phyloP scores from a whole-genome alignment of 2,113 vertebrate genomes.

The Barnardius zonarius region DNA sequence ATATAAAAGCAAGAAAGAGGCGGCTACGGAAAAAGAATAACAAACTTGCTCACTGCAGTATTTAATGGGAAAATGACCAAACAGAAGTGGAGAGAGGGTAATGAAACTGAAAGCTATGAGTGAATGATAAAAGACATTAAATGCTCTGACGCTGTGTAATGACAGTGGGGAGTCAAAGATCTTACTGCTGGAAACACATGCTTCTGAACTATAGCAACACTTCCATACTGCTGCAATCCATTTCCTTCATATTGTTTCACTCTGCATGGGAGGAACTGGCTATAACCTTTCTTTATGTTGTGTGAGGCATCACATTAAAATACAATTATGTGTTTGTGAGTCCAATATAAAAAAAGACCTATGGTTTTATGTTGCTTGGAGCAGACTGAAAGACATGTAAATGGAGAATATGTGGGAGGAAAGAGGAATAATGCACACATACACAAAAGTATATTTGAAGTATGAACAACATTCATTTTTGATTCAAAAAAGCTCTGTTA shows the following conservation, averaged over 20 bases:
- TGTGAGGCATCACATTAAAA: constrained; percentile 17
- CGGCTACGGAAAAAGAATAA: not conserved
- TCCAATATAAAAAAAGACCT: not conserved
- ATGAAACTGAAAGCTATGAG: not conserved
- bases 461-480: not conserved
- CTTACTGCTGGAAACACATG: not conserved
- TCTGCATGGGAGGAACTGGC: constrained; percentile 13
- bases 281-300: not conserved
- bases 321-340: not conserved
- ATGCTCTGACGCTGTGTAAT: not conserved
- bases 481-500: not conserved
- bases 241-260: constrained; percentile 23
- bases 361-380: not conserved
- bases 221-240: not conserved
- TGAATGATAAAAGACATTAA: constrained; percentile 17
- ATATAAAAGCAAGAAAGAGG: not conserved
- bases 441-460: not conserved
- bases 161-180: not conserved
- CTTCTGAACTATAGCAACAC: not conserved
- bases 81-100: not conserved
- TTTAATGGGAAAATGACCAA: constrained; percentile 3
- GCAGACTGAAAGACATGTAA: not conserved
- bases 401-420: not conserved
- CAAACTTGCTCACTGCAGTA: not conserved
- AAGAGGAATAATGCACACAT: not conserved